These are phyloP conservation scores for Antennarius maculatus DNA, from an alignment of 2,797 vertebrate genomes.

Conservation along the genomic window DNA sequence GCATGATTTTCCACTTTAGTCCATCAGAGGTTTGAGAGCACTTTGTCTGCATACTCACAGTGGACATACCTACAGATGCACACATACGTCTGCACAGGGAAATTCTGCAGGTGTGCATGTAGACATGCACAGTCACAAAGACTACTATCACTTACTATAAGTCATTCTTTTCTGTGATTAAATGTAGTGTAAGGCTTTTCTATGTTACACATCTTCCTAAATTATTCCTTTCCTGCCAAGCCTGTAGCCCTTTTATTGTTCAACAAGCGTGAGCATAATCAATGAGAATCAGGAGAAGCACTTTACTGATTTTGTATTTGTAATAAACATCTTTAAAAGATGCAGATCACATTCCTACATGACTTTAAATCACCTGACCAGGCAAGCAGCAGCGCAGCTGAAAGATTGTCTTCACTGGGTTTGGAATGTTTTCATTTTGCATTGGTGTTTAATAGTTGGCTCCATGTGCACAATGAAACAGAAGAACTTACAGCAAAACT, in stretches of 20 bases:
- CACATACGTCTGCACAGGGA: conserved; percentile 14
- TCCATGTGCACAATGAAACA: background rate
- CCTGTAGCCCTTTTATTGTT: conserved; percentile 34
- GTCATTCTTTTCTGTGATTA: conserved; percentile 32
- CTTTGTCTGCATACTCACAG: conserved; percentile 22
- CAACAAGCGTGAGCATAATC: conserved; percentile 41
- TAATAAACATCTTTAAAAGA: conserved; percentile 4
- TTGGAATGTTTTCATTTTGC: no score
- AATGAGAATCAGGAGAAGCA: conserved; percentile 45
- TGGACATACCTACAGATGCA: conserved; percentile 6
- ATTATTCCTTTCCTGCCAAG: conserved; percentile 25
- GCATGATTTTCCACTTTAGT: conserved; percentile 68
- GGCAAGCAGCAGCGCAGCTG: no score
- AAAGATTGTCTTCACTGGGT: no score
- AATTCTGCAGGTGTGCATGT: conserved; percentile 9
- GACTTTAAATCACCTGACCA: background rate
- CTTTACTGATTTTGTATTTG: conserved; percentile 31
- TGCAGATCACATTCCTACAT: background rate
- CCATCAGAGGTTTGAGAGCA: conserved; percentile 24
- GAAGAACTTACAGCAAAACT: conserved; percentile 1
- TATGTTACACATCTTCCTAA: conserved; percentile 36
- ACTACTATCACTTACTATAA: conserved; percentile 27
- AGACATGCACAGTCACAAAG: background rate
- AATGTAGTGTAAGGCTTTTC: conserved; percentile 48
- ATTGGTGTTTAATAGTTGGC: no score